These are phyloP conservation scores for Babyrousa celebensis DNA, from an alignment of 2,797 vertebrate genomes.

Conservation along the genomic window DNA sequence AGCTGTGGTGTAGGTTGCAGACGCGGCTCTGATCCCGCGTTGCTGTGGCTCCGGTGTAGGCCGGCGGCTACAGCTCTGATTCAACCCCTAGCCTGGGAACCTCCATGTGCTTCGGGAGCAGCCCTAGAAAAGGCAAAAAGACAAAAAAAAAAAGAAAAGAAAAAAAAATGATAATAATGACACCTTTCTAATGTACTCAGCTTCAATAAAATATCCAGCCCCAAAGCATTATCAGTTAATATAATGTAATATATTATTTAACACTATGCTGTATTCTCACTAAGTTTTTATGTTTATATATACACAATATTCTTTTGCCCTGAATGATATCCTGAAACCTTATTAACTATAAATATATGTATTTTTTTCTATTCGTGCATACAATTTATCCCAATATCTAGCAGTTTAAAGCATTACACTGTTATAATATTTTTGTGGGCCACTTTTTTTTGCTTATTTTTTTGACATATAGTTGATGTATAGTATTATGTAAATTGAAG, in stretches of 20 bases:
- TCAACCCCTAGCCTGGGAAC: too few species aligned
- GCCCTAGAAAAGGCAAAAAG: too few species aligned
- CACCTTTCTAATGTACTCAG: not conserved
- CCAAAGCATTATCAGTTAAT: not conserved
- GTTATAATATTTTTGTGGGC: not conserved
- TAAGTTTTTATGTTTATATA: not conserved
- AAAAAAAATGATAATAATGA: too few species aligned
- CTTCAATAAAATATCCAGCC: not conserved
- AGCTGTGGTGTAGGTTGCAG: too few species aligned
- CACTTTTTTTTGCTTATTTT: not conserved
- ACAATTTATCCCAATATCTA: not conserved
- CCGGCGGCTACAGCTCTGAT: too few species aligned
- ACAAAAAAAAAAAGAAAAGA: too few species aligned
- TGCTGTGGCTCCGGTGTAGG: too few species aligned
- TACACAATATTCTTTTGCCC: not conserved
- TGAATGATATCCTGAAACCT: not conserved
- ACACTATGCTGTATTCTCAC: not conserved
- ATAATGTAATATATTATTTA: not conserved
- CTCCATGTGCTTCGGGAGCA: too few species aligned
- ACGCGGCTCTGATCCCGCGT: too few species aligned
- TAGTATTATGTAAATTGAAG: not conserved
- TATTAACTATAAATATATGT: not conserved
- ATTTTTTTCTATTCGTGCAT: not conserved
- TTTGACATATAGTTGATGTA: not conserved
- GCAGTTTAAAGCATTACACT: not conserved